Conservation (phyloP, 2,797 vertebrate genomes). For the Pampus argenteus region DNA sequence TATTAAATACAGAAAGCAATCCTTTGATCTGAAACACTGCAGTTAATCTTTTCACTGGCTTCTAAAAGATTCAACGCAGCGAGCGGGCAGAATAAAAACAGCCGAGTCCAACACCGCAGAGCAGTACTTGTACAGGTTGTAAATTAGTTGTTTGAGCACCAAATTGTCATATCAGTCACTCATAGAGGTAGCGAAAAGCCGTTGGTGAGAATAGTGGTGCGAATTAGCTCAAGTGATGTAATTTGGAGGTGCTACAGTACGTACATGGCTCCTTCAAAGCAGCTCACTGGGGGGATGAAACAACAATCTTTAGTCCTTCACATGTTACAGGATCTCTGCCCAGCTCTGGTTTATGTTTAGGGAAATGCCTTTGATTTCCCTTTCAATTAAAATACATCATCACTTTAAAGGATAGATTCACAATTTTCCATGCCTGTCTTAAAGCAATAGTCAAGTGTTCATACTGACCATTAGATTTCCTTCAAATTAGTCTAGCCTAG, state of each 20-base stretch:
- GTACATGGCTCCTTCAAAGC: constrained; percentile 3
- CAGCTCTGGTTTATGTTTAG: background rate
- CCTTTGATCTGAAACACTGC: constrained; percentile 60
- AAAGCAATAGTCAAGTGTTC: too few relatives aligned
- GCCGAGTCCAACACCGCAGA: constrained; percentile 28
- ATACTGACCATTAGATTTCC: too few relatives aligned
- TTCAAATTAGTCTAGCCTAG: too few relatives aligned
- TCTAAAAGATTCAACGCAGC: constrained; percentile 46
- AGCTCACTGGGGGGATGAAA: background rate
- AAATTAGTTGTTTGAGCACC: constrained; percentile 53
- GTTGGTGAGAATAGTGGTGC: constrained; percentile 4
- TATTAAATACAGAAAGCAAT: constrained; percentile 44
- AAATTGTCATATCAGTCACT: constrained; percentile 37
- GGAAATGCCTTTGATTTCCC: too few relatives aligned
- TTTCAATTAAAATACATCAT: too few relatives aligned
- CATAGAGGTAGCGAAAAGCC: constrained; percentile 29
- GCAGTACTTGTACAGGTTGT: constrained; percentile 49
- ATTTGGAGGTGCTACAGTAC: background rate
- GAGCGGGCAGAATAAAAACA: constrained; percentile 49
- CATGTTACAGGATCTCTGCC: background rate
- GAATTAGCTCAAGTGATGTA: constrained; percentile 25
- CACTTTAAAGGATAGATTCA: too few relatives aligned
- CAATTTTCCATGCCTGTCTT: too few relatives aligned
- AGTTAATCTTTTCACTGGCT: constrained; percentile 54
- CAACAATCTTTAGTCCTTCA: background rate